Percentiles rank a stretch among this genome's conserved stretches.
phyloP scores from a whole-genome alignment of 2,888 invertebrate genomes.

The Drosophila subquinaria region DNA sequence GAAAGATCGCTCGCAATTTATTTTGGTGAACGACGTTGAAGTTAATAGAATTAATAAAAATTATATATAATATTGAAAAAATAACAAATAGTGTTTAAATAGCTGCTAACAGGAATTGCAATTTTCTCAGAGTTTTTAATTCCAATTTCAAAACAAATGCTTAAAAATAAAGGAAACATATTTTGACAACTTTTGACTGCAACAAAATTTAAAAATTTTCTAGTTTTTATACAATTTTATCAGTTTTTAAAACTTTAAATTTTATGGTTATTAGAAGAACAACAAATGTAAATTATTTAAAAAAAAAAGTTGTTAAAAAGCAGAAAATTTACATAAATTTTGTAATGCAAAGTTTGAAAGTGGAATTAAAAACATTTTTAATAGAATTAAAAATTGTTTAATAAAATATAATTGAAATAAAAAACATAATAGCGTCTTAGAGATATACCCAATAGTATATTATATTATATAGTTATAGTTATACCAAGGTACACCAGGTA shows the following conservation, averaged over 20 bases:
- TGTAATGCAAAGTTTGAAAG: background rate
- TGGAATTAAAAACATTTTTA: slow-evolving; percentile 30
- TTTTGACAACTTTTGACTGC: background rate
- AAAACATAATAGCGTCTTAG: slow-evolving; percentile 49
- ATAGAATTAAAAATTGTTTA: background rate
- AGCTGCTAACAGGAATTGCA: background rate
- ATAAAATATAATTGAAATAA: slow-evolving; percentile 21
- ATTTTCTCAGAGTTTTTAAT: background rate
- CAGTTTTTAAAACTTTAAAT: background rate
- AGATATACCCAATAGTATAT: slow-evolving; percentile 40
- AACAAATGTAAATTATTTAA: background rate
- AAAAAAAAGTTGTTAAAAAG: background rate
- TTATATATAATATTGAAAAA: slow-evolving; percentile 30
- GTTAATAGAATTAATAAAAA: slow-evolving; percentile 16
- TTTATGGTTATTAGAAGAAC: background rate
- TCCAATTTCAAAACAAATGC: background rate
- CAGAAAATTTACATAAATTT: background rate
- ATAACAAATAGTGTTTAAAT: slow-evolving; percentile 11
- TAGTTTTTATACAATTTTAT: background rate
- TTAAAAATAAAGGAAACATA: background rate
- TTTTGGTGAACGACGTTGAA: slow-evolving; percentile 30
- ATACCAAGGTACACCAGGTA: slow-evolving; percentile 49
- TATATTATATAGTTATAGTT: slow-evolving; percentile 4
- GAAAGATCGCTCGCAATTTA: slow-evolving; percentile 41
- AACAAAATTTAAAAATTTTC: background rate